Evolutionary conservation across 1,140 invertebrate species (phyloP), one percentile per base, ranked within the genome.

Genomic region (Drosophila nebulosa): DNA sequence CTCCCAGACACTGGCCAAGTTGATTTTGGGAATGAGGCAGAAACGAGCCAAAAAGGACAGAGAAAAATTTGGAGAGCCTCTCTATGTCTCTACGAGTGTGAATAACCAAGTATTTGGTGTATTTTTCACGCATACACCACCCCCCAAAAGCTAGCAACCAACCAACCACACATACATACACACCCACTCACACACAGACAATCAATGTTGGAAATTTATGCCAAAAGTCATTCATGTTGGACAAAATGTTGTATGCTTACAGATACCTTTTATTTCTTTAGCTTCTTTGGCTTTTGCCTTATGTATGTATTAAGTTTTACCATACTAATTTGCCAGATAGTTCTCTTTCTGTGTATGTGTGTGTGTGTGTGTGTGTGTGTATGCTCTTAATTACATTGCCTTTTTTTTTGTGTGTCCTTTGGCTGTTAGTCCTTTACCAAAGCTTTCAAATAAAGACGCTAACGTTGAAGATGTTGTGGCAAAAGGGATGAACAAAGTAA

Each of bases 321-420:
- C 78, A 57, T 81, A 81, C 81, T 88, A 86, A 86, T 86, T 86
- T 88, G 67, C 59, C 58, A 77, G 65, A 73, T 78, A 83, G 84
- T 88, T 72, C 55, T 75, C 55, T 68, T 39, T 58, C 22, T 39
- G 42, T 63, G 55, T 63, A 58, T 74, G 57, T 69, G 69, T 60
- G 24, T 59, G 27, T 62, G 61, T 66, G 69, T 65, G 55, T 57
- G 35, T 53, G 59, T 64, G 63, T 61, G 71, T 70, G n/a, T n/a
- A n/a, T 68, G 67, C 74, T 75, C 79, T 86, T 86, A 86, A 86
- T 86, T 88, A 79, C 76, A 69, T 74, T 78, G 70, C 57, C 64
- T 78, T 69, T 78, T 69, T 78, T 77, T 78, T 69, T 78, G 73
- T 78, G 76, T 74, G 64, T 63, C 63, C 63, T 68, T 50, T 14